Conservation (phyloP, 2,888 invertebrate species). For the Scaptomyza flava region DNA sequence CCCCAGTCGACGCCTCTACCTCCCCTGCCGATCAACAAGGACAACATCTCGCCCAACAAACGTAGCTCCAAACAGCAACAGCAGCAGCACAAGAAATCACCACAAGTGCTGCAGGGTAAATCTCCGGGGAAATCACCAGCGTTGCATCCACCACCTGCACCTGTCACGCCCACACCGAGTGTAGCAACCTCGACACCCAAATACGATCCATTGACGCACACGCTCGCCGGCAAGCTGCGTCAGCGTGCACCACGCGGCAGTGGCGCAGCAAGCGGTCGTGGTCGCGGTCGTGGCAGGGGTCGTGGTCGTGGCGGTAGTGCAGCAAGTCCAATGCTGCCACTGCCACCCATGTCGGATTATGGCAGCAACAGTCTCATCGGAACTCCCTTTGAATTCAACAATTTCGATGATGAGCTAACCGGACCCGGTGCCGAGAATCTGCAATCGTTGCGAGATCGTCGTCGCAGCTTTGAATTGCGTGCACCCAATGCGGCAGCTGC, state of each 20-base stretch:
- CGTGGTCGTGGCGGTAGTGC: constrained; percentile 84
- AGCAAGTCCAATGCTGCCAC: constrained; percentile 70
- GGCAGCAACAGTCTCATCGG: constrained; percentile 89
- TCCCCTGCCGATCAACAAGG: constrained; percentile 41
- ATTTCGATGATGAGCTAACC: constrained; percentile 93
- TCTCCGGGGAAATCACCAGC: neutral
- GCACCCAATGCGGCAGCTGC: constrained; percentile 48
- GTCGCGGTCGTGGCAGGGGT: constrained; percentile 84
- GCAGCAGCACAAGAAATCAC: constrained; percentile 85
- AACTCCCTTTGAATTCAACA: constrained; percentile 93
- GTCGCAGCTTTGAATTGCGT: constrained; percentile 90
- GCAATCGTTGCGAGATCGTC: constrained; percentile 91
- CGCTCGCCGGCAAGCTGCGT: constrained; percentile 80
- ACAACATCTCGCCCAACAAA: constrained; percentile 77
- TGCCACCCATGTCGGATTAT: constrained; percentile 84
- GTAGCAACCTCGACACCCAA: constrained; percentile 49
- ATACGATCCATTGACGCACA: constrained; percentile 80
- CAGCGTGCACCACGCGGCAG: constrained; percentile 82
- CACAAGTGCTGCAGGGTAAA: neutral
- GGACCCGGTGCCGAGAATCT: constrained; percentile 91
- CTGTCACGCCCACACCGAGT: constrained; percentile 43
- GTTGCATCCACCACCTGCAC: constrained; percentile 61
- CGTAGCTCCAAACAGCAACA: constrained; percentile 50
- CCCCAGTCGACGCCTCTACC: constrained; percentile 23
- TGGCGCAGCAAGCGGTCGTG: constrained; percentile 60